These are phyloP conservation scores for Timema cristinae DNA, from an alignment of 2,888 invertebrate species.

Conservation along the genomic window DNA sequence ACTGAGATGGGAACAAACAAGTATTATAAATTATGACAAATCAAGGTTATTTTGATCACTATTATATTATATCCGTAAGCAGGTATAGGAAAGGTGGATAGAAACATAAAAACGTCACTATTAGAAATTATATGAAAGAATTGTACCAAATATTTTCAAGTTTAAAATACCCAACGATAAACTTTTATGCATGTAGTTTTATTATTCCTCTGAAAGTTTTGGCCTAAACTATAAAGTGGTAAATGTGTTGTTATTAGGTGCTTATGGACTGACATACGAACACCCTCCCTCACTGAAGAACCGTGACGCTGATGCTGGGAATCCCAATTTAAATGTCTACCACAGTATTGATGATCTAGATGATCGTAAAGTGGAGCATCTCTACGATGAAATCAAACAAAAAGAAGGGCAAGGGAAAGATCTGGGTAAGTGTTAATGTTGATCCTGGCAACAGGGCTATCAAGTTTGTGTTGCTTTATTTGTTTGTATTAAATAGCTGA, in stretches of 20 bases:
- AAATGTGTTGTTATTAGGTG: conserved; percentile 33
- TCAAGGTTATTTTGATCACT: too few species aligned
- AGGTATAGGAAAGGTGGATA: too few species aligned
- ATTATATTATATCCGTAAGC: too few species aligned
- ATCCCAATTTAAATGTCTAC: conserved; percentile 75
- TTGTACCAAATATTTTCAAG: neutral
- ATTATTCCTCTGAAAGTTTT: neutral
- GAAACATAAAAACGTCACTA: too few species aligned
- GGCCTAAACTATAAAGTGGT: neutral
- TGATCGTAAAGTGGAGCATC: conserved; percentile 70
- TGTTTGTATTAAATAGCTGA: too few species aligned
- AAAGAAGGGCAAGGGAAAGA: conserved; percentile 54
- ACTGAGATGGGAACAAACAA: too few species aligned
- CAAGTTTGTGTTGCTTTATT: too few species aligned
- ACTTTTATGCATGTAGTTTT: conserved; percentile 15
- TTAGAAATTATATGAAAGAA: too few species aligned
- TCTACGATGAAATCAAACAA: conserved; percentile 86
- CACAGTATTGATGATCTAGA: conserved; percentile 68
- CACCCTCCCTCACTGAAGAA: conserved; percentile 68
- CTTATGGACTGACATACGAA: conserved; percentile 58
- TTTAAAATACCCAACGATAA: neutral
- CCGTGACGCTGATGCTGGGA: conserved; percentile 77
- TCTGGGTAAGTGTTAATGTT: neutral
- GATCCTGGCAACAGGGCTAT: too few species aligned
- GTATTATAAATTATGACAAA: too few species aligned